Percentiles rank a stretch among this genome's conserved stretches.
Conservation (phyloP, 1,140 invertebrate genomes). For the Thalassaphorura encarpata region DNA sequence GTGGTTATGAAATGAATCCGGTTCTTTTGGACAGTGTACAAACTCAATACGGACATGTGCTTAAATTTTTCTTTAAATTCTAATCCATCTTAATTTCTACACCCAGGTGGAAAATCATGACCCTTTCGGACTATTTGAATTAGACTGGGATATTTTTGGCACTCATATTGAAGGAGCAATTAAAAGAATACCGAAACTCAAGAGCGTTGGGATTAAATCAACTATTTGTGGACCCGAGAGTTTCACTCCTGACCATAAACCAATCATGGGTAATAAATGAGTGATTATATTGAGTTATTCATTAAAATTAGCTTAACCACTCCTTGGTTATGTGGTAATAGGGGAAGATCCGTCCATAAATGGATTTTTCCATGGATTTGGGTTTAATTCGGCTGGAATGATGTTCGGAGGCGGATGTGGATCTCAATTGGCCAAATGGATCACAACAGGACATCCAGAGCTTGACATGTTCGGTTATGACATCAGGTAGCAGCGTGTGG, state of each 20-base stretch:
- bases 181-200: slow-evolving; percentile 59
- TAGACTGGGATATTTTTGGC: slow-evolving; percentile 75
- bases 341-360: slow-evolving; percentile 44
- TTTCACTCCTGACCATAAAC: slow-evolving; percentile 79
- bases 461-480: slow-evolving; percentile 78
- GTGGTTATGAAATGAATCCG: slow-evolving; percentile 80
- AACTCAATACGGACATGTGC: not conserved
- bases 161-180: slow-evolving; percentile 60
- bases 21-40: slow-evolving; percentile 59
- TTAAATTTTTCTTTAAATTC: not conserved
- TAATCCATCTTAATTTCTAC: slow-evolving; percentile 13
- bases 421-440: slow-evolving; percentile 73
- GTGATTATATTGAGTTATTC: slow-evolving; percentile 35
- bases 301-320: not conserved
- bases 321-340: no score
- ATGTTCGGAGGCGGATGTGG: slow-evolving; percentile 78
- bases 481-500: slow-evolving; percentile 46
- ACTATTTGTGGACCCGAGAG: slow-evolving; percentile 76
- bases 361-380: slow-evolving; percentile 70
- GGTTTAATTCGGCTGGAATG: slow-evolving; percentile 82
- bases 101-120: slow-evolving; percentile 58
- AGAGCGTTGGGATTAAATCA: slow-evolving; percentile 64
- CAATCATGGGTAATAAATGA: no score
- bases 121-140: slow-evolving; percentile 68
- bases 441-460: slow-evolving; percentile 62